Conservation (phyloP, 2,113 vertebrate genomes). For the Caloenas nicobarica region DNA sequence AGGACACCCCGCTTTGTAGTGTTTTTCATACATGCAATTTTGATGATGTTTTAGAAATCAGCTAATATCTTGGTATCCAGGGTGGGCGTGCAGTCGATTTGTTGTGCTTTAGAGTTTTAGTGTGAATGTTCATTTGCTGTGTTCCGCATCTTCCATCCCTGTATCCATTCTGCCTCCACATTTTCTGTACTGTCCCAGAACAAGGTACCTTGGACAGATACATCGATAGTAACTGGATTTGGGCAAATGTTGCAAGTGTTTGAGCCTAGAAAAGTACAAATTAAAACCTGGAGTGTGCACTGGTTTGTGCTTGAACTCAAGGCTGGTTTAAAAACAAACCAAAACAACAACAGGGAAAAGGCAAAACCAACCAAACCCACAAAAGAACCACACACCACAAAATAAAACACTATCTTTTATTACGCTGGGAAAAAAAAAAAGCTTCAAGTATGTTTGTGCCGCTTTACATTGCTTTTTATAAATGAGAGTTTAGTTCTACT, state of each 20-base stretch:
- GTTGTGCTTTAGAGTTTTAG: background rate
- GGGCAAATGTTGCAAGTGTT: background rate
- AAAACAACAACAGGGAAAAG: background rate
- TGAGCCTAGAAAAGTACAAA: background rate
- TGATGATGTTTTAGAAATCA: background rate
- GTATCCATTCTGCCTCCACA: background rate
- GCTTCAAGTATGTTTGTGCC: background rate
- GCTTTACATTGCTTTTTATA: background rate
- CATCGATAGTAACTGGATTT: background rate
- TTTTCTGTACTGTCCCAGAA: background rate
- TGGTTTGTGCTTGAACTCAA: background rate
- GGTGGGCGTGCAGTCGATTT: background rate
- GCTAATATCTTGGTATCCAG: background rate
- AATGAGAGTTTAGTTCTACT: background rate
- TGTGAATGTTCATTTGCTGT: background rate
- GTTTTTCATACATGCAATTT: background rate
- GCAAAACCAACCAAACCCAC: no score
- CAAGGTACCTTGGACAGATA: background rate
- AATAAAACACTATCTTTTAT: background rate
- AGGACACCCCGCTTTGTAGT: background rate
- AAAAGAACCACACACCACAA: no score
- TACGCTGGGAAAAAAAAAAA: background rate
- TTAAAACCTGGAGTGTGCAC: background rate
- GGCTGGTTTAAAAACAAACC: background rate
- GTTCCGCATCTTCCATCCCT: background rate